phyloP scores from a whole-genome alignment of 2,797 vertebrate genomes.

The Sebastes dallii region DNA sequence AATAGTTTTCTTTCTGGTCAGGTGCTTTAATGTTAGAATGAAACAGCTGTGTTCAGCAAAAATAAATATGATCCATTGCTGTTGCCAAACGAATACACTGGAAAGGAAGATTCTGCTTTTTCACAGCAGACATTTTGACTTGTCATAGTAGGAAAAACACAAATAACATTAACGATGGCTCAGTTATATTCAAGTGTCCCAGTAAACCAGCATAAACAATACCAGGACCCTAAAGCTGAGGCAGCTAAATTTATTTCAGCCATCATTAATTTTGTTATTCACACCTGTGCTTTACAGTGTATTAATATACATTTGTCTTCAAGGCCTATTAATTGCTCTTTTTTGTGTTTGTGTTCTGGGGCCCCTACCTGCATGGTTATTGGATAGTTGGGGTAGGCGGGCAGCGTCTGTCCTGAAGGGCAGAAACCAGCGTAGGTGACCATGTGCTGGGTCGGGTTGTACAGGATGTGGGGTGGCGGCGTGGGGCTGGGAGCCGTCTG shows the following conservation, averaged over 20 bases:
- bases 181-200: background rate
- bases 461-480: conserved; percentile 89
- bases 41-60: conserved; percentile 15
- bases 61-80: background rate
- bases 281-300: background rate
- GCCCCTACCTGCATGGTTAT: conserved; percentile 86
- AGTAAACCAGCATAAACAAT: background rate
- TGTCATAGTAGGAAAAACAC: background rate
- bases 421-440: conserved; percentile 88
- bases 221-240: background rate
- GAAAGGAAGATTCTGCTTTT: background rate
- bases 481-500: conserved; percentile 79
- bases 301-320: background rate
- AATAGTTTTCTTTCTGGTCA: background rate
- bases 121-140: background rate
- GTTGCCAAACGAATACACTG: background rate
- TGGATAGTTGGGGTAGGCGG: conserved; percentile 89
- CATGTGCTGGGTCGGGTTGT: conserved; percentile 92
- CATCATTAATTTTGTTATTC: background rate
- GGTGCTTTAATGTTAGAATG: background rate
- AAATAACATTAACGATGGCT: background rate
- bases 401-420: conserved; percentile 80
- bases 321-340: background rate
- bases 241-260: background rate
- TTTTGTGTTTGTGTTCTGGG: background rate